Percentiles rank a stretch among this genome's conserved stretches.
Conservation (phyloP, 2,797 vertebrate genomes). For the Zenarchopterus dispar region DNA sequence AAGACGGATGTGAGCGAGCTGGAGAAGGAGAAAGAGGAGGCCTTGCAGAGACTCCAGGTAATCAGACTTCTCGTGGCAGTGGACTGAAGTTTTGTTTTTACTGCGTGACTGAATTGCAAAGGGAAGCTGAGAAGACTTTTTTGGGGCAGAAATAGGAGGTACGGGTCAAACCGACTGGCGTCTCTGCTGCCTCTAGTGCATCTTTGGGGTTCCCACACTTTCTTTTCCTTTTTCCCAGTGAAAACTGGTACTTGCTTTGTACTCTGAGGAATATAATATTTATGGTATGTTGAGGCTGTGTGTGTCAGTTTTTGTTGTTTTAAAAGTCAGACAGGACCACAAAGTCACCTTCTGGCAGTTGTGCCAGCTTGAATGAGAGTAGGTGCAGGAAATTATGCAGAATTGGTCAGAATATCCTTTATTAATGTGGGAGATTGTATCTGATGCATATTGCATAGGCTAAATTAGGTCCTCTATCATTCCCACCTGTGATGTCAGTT, state of each 20-base stretch:
- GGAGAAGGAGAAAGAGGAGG: constrained; percentile 85
- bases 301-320: not conserved
- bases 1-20: constrained; percentile 82
- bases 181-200: no score
- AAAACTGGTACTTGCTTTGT: no score
- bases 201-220: no score
- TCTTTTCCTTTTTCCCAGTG: no score
- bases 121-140: no score
- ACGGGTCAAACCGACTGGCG: no score
- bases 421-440: constrained; percentile 30
- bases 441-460: constrained; percentile 53
- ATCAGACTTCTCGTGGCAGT: no score
- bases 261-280: no score
- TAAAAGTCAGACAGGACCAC: not conserved
- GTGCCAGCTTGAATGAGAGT: constrained; percentile 1
- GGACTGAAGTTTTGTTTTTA: no score
- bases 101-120: no score
- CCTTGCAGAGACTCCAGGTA: constrained; percentile 90
- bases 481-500: constrained; percentile 40
- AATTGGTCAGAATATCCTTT: constrained; percentile 12
- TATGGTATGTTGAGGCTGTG: no score
- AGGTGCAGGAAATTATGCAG: constrained; percentile 21
- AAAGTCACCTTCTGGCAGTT: not conserved
- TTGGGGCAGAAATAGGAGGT: no score
- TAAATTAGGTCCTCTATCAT: constrained; percentile 47